These are phyloP conservation scores for Carassius auratus DNA, from an alignment of 2,113 vertebrate genomes.

Conservation along the genomic window DNA sequence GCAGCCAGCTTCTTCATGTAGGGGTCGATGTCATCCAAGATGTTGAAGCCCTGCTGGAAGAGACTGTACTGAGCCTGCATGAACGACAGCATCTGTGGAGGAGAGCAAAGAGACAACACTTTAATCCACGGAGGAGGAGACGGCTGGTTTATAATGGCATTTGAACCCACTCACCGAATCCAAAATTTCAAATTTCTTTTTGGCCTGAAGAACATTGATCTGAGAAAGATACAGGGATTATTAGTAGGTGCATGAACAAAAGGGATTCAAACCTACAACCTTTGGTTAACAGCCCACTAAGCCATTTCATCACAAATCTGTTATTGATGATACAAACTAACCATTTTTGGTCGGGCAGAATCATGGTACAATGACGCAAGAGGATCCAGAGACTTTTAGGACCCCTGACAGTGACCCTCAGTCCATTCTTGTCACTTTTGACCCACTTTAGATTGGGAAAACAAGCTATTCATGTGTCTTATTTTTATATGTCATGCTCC, in stretches of 20 bases:
- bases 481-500: constrained; percentile 10
- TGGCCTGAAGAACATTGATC: constrained; percentile 83
- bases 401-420: not conserved
- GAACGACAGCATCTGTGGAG: constrained; percentile 91
- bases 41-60: constrained; percentile 95
- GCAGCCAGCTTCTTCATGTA: constrained; percentile 94
- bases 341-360: not conserved
- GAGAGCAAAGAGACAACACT: not conserved
- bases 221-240: constrained; percentile 43
- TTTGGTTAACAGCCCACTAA: not conserved
- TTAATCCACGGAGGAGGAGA: constrained; percentile 46
- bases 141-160: constrained; percentile 71
- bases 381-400: not conserved
- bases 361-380: not conserved
- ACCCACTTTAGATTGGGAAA: not conserved
- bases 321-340: not conserved
- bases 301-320: not conserved
- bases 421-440: not conserved
- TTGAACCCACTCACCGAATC: constrained; percentile 73
- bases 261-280: not conserved
- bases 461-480: not conserved
- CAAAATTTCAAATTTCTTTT: constrained; percentile 83
- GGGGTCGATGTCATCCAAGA: constrained; percentile 90
- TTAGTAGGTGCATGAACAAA: too few species aligned
- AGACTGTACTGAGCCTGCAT: constrained; percentile 96